A percentile compares a stretch with the other conserved stretches of the same genome.
Evolutionary conservation across 2,797 vertebrate species (phyloP).

Genomic region (Sebastes ruberrimus): DNA sequence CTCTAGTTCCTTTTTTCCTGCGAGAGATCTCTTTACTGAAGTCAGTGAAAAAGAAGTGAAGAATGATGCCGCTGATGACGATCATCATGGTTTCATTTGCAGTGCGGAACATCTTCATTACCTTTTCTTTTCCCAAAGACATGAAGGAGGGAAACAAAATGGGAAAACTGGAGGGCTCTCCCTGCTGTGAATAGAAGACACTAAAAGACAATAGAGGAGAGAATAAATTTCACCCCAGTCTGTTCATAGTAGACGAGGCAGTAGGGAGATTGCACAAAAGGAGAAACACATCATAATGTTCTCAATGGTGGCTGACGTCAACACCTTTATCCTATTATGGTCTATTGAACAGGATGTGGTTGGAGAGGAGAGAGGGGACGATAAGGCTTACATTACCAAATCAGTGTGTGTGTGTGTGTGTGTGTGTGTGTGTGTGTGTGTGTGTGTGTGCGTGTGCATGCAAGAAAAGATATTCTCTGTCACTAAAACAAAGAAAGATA

Average conservation of each 20-base stretch:
- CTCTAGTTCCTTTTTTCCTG: neutral
- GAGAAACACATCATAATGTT: slow-evolving; percentile 61
- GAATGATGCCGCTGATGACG: neutral
- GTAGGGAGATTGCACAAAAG: slow-evolving; percentile 41
- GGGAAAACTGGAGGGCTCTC: slow-evolving; percentile 38
- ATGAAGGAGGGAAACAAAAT: slow-evolving; percentile 37
- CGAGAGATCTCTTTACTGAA: neutral
- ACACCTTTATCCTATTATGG: slow-evolving; percentile 54
- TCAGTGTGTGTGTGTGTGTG: slow-evolving; percentile 16
- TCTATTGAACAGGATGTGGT: slow-evolving; percentile 54
- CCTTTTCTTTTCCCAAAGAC: slow-evolving; percentile 34
- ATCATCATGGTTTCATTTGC: slow-evolving; percentile 33
- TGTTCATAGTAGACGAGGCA: slow-evolving; percentile 30
- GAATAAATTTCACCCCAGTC: slow-evolving; percentile 54
- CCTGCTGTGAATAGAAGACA: slow-evolving; percentile 36
- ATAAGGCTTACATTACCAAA: slow-evolving; percentile 49
- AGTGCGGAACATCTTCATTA: slow-evolving; percentile 37
- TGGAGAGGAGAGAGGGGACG: slow-evolving; percentile 32
- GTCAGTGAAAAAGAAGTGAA: slow-evolving; percentile 8
- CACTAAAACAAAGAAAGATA: slow-evolving; percentile 44
- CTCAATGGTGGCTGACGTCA: slow-evolving; percentile 59
- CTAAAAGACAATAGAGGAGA: slow-evolving; percentile 45
- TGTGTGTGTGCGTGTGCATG: neutral
- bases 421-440: neutral
- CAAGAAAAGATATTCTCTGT: slow-evolving; percentile 11